Evolutionary conservation across 23 tunicate genomes (phyloP).

Genomic region (Phallusia fumigata): DNA sequence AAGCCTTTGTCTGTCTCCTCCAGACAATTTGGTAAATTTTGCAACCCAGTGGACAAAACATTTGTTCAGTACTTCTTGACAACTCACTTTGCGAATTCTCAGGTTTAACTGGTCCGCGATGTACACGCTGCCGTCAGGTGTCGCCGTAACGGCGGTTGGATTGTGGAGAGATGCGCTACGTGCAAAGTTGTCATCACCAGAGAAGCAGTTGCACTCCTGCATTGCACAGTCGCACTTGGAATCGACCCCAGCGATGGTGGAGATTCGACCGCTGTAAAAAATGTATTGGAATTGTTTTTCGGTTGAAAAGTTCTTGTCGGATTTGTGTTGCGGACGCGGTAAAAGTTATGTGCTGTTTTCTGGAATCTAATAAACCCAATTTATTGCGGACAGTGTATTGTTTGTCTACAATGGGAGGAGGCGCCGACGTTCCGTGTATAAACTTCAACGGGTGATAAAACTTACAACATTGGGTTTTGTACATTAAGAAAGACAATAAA

Average conservation of each 20-base stretch:
- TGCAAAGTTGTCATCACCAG: constrained; percentile 91
- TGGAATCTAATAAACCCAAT: no score
- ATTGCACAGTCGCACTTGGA: constrained; percentile 83
- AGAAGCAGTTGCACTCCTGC: constrained; percentile 77
- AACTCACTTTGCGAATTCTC: constrained; percentile 67
- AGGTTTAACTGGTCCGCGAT: constrained; percentile 80
- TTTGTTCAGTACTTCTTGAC: no score
- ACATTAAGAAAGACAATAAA: no score
- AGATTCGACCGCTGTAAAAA: constrained; percentile 46
- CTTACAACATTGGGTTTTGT: no score
- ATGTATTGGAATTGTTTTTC: neutral
- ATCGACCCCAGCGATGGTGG: constrained; percentile 75
- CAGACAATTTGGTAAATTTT: neutral
- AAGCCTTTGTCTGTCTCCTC: constrained; percentile 55
- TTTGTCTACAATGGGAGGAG: no score
- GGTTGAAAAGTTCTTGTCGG: no score
- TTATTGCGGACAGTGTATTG: no score
- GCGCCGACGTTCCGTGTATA: no score
- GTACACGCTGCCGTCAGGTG: constrained; percentile 72
- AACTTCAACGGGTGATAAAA: no score
- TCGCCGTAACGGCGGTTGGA: constrained; percentile 75
- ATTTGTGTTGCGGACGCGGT: no score
- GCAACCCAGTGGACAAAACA: no score
- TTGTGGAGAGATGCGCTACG: constrained; percentile 70
- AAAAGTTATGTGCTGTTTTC: no score